These are phyloP conservation scores for Drosophila bocqueti DNA, from an alignment of 1,140 invertebrate genomes.

Conservation along the genomic window DNA sequence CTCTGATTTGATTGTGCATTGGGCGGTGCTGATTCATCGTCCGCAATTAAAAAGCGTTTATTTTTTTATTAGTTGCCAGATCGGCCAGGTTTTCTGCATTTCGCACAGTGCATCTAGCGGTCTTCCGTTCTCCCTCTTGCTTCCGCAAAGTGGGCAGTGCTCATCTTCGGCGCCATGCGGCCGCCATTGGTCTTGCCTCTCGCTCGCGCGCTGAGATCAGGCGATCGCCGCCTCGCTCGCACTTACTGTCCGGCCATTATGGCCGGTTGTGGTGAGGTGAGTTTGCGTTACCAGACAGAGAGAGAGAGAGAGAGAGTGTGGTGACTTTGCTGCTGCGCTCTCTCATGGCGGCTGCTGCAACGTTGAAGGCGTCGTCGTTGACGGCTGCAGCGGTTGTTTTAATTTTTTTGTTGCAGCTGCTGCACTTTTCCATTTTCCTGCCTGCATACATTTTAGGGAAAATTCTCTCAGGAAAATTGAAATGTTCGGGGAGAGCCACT, in stretches of 20 bases:
- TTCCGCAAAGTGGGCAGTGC: slow-evolving; percentile 37
- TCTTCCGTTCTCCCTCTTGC: slow-evolving; percentile 6
- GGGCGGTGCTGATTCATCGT: slow-evolving; percentile 61
- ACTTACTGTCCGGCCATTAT: slow-evolving; percentile 26
- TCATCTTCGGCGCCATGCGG: slow-evolving; percentile 49
- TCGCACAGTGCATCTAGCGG: slow-evolving; percentile 20
- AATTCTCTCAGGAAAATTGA: slow-evolving; percentile 16
- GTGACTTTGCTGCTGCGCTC: slow-evolving; percentile 46
- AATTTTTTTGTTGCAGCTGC: slow-evolving; percentile 21
- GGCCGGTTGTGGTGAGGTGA: slow-evolving; percentile 44
- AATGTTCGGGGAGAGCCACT: slow-evolving; percentile 6
- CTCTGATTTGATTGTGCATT: slow-evolving; percentile 60
- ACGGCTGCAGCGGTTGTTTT: slow-evolving; percentile 9
- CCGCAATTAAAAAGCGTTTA: slow-evolving; percentile 77
- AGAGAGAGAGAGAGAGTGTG: slow-evolving; percentile 10
- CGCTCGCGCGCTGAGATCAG: slow-evolving; percentile 50
- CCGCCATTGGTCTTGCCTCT: slow-evolving; percentile 80
- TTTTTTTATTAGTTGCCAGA: slow-evolving; percentile 57
- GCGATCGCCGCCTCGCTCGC: slow-evolving; percentile 59
- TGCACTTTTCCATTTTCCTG: slow-evolving; percentile 17
- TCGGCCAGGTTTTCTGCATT: slow-evolving; percentile 12
- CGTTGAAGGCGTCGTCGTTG: background rate
- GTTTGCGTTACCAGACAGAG: background rate
- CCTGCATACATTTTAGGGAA: slow-evolving; percentile 2
- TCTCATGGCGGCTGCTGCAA: slow-evolving; percentile 30